phyloP scores from a whole-genome alignment of 92 coral and sea anemone species.

The Bergia sp. region DNA sequence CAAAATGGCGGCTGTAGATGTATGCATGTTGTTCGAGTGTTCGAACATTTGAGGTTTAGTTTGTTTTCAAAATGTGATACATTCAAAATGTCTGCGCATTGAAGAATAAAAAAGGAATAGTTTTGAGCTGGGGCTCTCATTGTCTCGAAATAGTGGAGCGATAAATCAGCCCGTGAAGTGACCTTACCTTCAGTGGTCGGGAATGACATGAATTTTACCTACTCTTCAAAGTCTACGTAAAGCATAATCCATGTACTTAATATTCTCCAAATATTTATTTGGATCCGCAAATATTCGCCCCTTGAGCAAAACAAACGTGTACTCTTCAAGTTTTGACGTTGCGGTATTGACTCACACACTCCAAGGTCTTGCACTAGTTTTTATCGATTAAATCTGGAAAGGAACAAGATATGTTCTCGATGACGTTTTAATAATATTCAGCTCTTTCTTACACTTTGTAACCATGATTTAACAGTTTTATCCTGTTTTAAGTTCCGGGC shows the following conservation, averaged over 20 bases:
- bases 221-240: not conserved
- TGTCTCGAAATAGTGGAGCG: no score
- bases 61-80: no score
- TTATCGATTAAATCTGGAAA: constrained; percentile 2
- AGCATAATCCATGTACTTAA: not conserved
- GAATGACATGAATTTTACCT: no score
- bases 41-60: no score
- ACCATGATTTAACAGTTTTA: constrained; percentile 7
- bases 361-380: constrained; percentile 1
- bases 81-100: no score
- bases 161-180: no score
- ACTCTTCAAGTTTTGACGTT: constrained; percentile 12
- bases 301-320: not conserved
- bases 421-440: not conserved
- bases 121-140: no score
- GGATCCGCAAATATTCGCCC: constrained; percentile 4
- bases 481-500: not conserved
- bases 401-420: not conserved
- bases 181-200: no score
- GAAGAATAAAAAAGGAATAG: no score
- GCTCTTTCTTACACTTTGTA: not conserved
- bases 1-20: no score
- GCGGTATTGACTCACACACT: constrained; percentile 3
- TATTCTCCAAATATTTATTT: not conserved
- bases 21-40: no score